Conservation (phyloP, 2,888 invertebrate species). For the Patella pellucida region DNA sequence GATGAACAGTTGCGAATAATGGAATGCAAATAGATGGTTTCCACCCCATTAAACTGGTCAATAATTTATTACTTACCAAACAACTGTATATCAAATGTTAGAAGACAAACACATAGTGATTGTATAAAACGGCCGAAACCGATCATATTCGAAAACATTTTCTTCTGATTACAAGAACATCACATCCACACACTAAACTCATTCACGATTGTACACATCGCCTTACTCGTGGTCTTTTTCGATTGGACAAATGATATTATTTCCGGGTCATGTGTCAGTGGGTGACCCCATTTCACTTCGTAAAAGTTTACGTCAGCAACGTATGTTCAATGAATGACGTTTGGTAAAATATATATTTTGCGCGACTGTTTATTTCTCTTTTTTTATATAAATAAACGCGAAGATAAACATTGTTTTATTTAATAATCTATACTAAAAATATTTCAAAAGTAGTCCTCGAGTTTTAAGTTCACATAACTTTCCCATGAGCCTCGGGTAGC, state of each 20-base stretch:
- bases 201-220: slow-evolving; percentile 18
- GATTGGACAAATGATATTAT: slow-evolving; percentile 42
- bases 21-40: too few species aligned
- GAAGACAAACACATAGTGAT: slow-evolving; percentile 37
- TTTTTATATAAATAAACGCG: too few species aligned
- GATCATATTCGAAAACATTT: slow-evolving; percentile 22
- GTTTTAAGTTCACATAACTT: background rate
- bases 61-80: slow-evolving; percentile 18
- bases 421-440: too few species aligned
- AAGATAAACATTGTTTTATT: too few species aligned
- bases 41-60: too few species aligned
- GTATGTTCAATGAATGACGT: too few species aligned
- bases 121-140: slow-evolving; percentile 36
- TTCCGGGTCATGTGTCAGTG: too few species aligned
- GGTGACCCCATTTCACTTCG: too few species aligned
- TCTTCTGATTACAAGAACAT: slow-evolving; percentile 7
- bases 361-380: too few species aligned
- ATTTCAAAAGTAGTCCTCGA: too few species aligned
- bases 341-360: too few species aligned
- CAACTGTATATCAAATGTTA: slow-evolving; percentile 38
- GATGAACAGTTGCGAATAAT: background rate
- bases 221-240: slow-evolving; percentile 51
- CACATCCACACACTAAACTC: background rate
- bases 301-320: too few species aligned
- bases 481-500: slow-evolving; percentile 15